Percentiles rank a stretch among this genome's conserved stretches.
These are phyloP conservation scores for Phaedon cochleariae DNA, from an alignment of 2,888 invertebrate genomes.

Conservation along the genomic window DNA sequence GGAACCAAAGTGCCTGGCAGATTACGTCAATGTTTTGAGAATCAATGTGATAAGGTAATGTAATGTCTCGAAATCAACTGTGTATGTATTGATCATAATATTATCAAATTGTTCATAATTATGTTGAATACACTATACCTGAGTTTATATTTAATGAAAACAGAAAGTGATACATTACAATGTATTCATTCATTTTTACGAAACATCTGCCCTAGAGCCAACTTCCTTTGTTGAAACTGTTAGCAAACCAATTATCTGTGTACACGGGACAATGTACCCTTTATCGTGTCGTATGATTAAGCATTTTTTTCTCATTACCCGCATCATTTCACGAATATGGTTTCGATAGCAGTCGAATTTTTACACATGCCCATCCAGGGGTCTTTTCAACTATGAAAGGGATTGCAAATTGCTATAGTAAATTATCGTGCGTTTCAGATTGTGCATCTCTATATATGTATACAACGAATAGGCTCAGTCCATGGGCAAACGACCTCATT, in stretches of 20 bases:
- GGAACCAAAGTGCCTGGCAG: no score
- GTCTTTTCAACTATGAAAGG: conserved; percentile 9
- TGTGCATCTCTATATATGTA: background rate
- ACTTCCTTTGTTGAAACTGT: conserved; percentile 33
- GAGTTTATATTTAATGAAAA: no score
- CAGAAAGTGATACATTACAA: no score
- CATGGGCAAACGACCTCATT: background rate
- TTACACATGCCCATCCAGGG: conserved; percentile 44
- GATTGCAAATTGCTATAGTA: conserved; percentile 10
- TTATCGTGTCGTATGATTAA: conserved; percentile 42
- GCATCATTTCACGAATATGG: conserved; percentile 45
- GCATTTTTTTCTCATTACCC: conserved; percentile 45
- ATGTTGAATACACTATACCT: no score
- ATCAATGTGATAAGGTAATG: no score
- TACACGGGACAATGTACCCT: conserved; percentile 42
- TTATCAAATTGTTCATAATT: no score
- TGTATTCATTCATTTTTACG: background rate
- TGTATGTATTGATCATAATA: no score
- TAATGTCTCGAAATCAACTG: no score
- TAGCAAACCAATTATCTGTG: conserved; percentile 34
- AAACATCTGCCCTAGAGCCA: conserved; percentile 36
- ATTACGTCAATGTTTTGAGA: no score
- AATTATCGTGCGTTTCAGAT: background rate
- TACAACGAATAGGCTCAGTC: background rate
- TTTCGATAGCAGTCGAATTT: conserved; percentile 47